Percentiles rank a stretch among this genome's conserved stretches.
Evolutionary conservation across 1,140 invertebrate species (phyloP).

Genomic region (Bradynema listronoti): DNA sequence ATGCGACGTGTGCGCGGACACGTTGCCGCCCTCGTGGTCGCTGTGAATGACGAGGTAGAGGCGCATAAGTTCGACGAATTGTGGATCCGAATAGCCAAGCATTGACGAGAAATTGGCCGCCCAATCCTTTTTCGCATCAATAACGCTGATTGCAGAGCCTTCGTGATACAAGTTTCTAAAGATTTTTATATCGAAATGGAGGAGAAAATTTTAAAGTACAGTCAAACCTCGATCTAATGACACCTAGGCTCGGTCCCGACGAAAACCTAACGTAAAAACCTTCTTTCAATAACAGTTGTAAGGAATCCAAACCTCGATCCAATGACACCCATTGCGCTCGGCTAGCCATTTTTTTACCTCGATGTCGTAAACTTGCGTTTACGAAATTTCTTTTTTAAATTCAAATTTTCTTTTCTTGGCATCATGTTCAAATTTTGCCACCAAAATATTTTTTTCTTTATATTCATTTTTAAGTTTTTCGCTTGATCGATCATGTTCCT

Average conservation of each 20-base stretch:
- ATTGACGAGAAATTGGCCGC: constrained; percentile 83
- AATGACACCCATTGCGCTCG: neutral
- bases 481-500: no score
- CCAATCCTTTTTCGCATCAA: constrained; percentile 85
- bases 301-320: neutral
- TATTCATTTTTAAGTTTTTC: no score
- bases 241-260: no score
- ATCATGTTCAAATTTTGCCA: no score
- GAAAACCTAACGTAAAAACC: neutral
- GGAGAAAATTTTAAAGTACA: no score
- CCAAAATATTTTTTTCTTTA: no score
- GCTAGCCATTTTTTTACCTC: no score
- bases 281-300: neutral
- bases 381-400: no score
- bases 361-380: no score
- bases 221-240: no score
- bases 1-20: constrained; percentile 83
- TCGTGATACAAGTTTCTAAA: constrained; percentile 74
- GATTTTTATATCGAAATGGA: constrained; percentile 13
- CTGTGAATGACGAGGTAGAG: constrained; percentile 88
- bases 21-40: constrained; percentile 71
- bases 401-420: no score
- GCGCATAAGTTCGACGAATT: constrained; percentile 85
- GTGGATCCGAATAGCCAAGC: constrained; percentile 78
- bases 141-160: constrained; percentile 76